Evolutionary conservation across 2,888 invertebrate genomes (phyloP), one percentile per base, ranked within the genome.

Genomic region (Masnerella sp.): DNA sequence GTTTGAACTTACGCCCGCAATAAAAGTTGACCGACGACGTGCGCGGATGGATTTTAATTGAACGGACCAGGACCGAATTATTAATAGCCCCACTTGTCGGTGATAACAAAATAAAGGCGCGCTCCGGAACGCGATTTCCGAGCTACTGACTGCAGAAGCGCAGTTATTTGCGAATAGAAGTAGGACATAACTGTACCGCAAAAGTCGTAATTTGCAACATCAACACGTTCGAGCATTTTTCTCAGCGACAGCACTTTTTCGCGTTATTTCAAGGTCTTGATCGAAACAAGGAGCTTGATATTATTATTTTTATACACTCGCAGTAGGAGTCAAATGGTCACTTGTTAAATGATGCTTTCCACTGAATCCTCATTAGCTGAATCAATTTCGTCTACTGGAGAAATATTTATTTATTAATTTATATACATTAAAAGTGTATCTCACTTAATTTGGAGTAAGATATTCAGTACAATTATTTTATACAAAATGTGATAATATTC

Each of bases 131-230:
- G 14, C 9, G 11, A n/a, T 45, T 52, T 52, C 64, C n/a, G 8
- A 40, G 49, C 25, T 32, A 49, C 67, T 67, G 30, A 40, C 45
- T 38, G 42, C 11, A 11, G 38, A 42, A 42, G 49, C 34, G 49
- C 52, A 61, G 61, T 61, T 69, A 69, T 59, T 69, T 61, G 12
- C 14, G 12, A 61, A 38, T 54, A 52, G 43, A 69, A 69, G 61
- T 61, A 61, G 69, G 69, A 69, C 69, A 69, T 69, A 69, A 69
- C 69, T 69, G 69, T 69, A 69, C 45, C 36, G 49, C 32, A 45
- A 34, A 58, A 67, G 40, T 47, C 14, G 40, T 49, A 58, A 67
- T 49, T 58, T 67, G 28, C 47, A 47, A 30, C 49, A 45, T 22
- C 49, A 32, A 17, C 20, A 25, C 36, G 12, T 25, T 2, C 14